Evolutionary conservation across 2,113 vertebrate genomes (phyloP).

Genomic region (Nansenia antarctica): DNA sequence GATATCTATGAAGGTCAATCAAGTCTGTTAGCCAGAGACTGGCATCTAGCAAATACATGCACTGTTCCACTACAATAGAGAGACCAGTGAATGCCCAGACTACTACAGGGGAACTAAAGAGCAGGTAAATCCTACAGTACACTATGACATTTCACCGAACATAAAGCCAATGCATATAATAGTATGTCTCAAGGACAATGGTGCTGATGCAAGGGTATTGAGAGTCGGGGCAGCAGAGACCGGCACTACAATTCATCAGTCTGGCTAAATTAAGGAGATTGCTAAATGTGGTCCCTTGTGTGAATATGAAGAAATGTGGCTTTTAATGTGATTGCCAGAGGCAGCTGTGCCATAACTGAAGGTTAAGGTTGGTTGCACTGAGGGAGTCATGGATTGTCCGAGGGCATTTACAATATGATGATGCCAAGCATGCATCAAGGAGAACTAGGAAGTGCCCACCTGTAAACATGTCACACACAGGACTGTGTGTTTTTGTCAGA

Average conservation of each 20-base stretch:
- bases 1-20: too few relatives aligned
- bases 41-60: too few relatives aligned
- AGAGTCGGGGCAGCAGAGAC: slow-evolving; percentile 12
- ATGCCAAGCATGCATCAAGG: slow-evolving; percentile 33
- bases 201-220: not conserved
- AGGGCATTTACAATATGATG: slow-evolving; percentile 50
- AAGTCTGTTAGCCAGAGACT: too few relatives aligned
- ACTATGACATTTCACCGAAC: not conserved
- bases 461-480: not conserved
- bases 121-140: too few relatives aligned
- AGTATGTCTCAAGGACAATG: not conserved
- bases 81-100: not conserved
- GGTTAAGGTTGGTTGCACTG: slow-evolving; percentile 46
- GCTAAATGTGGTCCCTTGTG: slow-evolving; percentile 51
- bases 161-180: not conserved
- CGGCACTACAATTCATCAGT: slow-evolving; percentile 56
- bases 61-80: not conserved
- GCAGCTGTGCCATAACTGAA: slow-evolving; percentile 60
- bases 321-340: slow-evolving; percentile 70
- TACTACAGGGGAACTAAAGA: too few relatives aligned
- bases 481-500: not conserved
- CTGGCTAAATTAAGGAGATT: slow-evolving; percentile 69
- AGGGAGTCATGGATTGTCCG: slow-evolving; percentile 7
- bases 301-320: slow-evolving; percentile 59
- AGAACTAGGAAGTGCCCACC: slow-evolving; percentile 11